Base-by-base conservation (phyloP, 2,113 vertebrate species). In the Laticauda colubrina region DNA sequence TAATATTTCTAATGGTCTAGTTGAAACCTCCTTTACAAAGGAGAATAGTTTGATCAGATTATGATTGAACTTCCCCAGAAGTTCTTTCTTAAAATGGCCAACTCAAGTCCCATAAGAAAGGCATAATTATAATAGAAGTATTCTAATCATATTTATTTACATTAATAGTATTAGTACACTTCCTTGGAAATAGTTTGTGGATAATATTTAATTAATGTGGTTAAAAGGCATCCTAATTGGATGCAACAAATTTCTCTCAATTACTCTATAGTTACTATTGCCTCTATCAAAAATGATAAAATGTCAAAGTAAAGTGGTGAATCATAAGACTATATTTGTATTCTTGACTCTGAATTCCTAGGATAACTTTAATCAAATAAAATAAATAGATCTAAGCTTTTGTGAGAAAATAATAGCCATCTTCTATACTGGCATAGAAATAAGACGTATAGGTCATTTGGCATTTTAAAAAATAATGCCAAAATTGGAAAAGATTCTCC, bases 201-300 rank as follows among this genome's bases (percentile, higher is more conserved):
- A 39, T 81, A 39, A 81, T 39, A 43, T 81, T 81, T 21, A 64
- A 61, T 53, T 55, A 54, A 6, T 43, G 23, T 88, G 26, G 57
- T 69, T 93, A 86, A 87, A 75, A 87, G 34, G 45, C 94, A 69
- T 69, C 18, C 64, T 69, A 69, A 69, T 56, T 90, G 34, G 18
- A 43, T 21, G 34, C 34, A 81, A 18, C 64, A 95, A 95, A 87
- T 89, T 94, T 59, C 55, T 24, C 95, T 94, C 94, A 92, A 7
- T 48, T 69, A 54, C n/a, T 93, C 86, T 87, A 95, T 94, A 95
- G 23, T 29, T 88, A 87, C 86, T 89, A 94, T 94, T 94, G 94
- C 89, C 85, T 93, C 92, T 92, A 94, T 39, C 88, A 94, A 94
- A 91, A 96, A 86, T 91, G 85, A n/a, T 18, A 91, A 26, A 20